These are phyloP conservation scores for Lates calcarifer DNA, from an alignment of 2,113 vertebrate genomes.

Conservation along the genomic window DNA sequence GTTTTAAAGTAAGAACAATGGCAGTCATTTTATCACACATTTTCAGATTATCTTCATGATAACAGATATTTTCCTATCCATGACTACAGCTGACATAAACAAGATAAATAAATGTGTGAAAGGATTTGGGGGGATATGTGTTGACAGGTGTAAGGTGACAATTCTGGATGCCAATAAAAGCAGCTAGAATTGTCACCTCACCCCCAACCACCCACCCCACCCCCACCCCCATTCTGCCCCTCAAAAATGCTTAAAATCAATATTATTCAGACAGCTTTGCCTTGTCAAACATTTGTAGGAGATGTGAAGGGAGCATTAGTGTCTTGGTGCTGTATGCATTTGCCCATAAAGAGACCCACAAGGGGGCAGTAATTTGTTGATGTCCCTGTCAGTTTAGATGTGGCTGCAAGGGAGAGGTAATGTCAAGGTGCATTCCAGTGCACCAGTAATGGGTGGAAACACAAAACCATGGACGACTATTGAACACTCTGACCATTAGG, in stretches of 20 bases:
- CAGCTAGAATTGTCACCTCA: too few species aligned
- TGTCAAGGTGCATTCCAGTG: slow-evolving; percentile 20
- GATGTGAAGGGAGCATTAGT: not conserved
- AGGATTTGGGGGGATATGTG: slow-evolving; percentile 10
- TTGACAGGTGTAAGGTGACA: slow-evolving; percentile 2
- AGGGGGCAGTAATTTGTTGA: slow-evolving; percentile 71
- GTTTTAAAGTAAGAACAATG: slow-evolving; percentile 45
- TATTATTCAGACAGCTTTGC: slow-evolving; percentile 7
- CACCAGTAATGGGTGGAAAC: slow-evolving; percentile 34
- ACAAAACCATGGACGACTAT: slow-evolving; percentile 11
- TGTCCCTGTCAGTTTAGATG: slow-evolving; percentile 35
- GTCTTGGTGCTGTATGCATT: slow-evolving; percentile 12
- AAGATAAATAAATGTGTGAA: slow-evolving; percentile 24
- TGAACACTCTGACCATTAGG: slow-evolving; percentile 22
- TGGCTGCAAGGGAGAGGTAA: slow-evolving; percentile 28
- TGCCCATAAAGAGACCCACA: slow-evolving; percentile 57
- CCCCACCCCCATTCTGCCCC: not conserved
- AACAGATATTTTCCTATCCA: slow-evolving; percentile 25
- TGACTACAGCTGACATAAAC: slow-evolving; percentile 25
- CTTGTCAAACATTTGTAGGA: slow-evolving; percentile 5
- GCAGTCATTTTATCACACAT: slow-evolving; percentile 13
- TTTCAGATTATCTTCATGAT: slow-evolving; percentile 36
- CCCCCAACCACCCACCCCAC: too few species aligned
- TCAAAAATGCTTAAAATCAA: slow-evolving; percentile 19
- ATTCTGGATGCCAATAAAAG: not conserved